phyloP scores from a whole-genome alignment of 2,888 invertebrate species.

The Conus canariensis region DNA sequence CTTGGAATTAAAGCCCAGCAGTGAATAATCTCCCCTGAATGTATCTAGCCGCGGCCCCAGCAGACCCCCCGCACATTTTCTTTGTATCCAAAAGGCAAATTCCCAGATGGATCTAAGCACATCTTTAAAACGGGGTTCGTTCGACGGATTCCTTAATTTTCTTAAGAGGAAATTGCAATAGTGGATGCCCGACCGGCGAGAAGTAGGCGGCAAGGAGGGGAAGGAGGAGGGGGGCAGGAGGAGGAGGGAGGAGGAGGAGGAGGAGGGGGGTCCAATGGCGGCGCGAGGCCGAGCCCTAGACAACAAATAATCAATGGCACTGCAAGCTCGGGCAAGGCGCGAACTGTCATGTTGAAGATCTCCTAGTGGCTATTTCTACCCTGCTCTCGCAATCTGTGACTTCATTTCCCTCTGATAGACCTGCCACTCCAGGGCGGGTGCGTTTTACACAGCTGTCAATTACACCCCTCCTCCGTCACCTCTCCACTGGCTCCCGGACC shows the following conservation, averaged over 20 bases:
- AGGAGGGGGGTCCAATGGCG: slow-evolving; percentile 1
- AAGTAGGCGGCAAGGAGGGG: slow-evolving; percentile 35
- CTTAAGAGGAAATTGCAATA: slow-evolving; percentile 48
- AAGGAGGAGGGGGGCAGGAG: not conserved
- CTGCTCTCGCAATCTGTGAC: slow-evolving; percentile 46
- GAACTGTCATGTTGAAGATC: slow-evolving; percentile 42
- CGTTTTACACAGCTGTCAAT: slow-evolving; percentile 44
- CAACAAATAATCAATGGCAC: slow-evolving; percentile 43
- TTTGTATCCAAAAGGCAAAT: slow-evolving; percentile 41
- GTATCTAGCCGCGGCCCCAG: slow-evolving; percentile 39
- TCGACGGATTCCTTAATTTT: slow-evolving; percentile 45
- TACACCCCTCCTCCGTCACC: slow-evolving; percentile 41
- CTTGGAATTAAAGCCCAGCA: slow-evolving; percentile 43
- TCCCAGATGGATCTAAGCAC: slow-evolving; percentile 40
- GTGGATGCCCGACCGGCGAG: slow-evolving; percentile 27
- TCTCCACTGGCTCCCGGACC: slow-evolving; percentile 21
- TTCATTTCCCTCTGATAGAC: slow-evolving; percentile 46
- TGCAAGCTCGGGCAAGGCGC: slow-evolving; percentile 38
- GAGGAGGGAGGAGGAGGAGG: not conserved
- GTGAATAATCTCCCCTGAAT: slow-evolving; percentile 43
- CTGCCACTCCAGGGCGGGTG: slow-evolving; percentile 41
- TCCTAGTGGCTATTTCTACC: slow-evolving; percentile 43
- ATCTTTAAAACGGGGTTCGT: slow-evolving; percentile 37
- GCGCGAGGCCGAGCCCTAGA: slow-evolving; percentile 30
- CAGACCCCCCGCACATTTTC: slow-evolving; percentile 23